Percentiles rank a stretch among this genome's conserved stretches.
phyloP scores from a whole-genome alignment of 2,888 invertebrate species.

The Macaria notata region DNA sequence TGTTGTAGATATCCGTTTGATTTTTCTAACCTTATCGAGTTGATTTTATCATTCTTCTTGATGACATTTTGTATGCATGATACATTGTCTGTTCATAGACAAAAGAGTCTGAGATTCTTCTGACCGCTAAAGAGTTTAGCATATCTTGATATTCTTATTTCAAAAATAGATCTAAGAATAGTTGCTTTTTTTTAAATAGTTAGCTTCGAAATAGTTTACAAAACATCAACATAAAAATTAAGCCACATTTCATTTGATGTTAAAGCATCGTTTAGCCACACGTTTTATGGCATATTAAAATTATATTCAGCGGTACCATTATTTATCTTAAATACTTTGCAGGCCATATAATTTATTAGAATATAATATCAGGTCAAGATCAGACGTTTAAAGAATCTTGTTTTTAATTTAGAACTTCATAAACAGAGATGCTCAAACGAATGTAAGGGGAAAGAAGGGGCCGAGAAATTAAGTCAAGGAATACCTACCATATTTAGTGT shows the following conservation, averaged over 20 bases:
- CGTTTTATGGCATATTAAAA: constrained; percentile 12
- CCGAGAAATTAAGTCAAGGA: background rate
- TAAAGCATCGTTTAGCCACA: constrained; percentile 1
- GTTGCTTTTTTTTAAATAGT: background rate
- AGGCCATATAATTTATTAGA: constrained; percentile 16
- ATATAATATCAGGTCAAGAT: constrained; percentile 25
- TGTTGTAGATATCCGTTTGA: too few relatives aligned
- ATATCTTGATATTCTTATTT: too few relatives aligned
- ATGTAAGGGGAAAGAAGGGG: background rate
- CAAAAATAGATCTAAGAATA: too few relatives aligned
- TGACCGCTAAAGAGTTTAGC: too few relatives aligned
- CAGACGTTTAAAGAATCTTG: constrained; percentile 15
- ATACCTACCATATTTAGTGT: too few relatives aligned
- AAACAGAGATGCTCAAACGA: constrained; percentile 19
- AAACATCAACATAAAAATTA: too few relatives aligned
- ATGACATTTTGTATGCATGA: too few relatives aligned
- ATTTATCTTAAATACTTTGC: constrained; percentile 12
- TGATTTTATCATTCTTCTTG: too few relatives aligned
- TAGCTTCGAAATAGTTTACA: background rate
- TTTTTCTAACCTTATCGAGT: too few relatives aligned
- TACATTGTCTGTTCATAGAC: too few relatives aligned
- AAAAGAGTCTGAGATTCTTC: too few relatives aligned
- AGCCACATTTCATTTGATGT: background rate
- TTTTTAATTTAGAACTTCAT: constrained; percentile 22
- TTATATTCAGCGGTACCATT: constrained; percentile 2